Evolutionary conservation across 2,888 invertebrate species (phyloP).

Genomic region (Coelinius sp.): DNA sequence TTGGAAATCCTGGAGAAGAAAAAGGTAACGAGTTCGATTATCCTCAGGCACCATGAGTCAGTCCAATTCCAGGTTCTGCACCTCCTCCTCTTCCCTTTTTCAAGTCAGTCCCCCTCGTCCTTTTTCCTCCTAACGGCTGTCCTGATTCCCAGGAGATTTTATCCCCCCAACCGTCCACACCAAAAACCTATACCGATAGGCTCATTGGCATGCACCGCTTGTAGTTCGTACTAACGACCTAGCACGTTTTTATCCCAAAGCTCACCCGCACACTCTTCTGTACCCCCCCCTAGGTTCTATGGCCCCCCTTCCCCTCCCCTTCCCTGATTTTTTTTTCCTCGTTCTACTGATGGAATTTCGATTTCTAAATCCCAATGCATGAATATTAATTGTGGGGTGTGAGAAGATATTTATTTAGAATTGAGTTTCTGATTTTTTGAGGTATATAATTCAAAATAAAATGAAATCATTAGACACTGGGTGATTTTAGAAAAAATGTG

Average conservation of each 20-base stretch:
- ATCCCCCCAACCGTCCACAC: slow-evolving; percentile 44
- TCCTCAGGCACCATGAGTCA: slow-evolving; percentile 65
- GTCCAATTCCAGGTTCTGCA: slow-evolving; percentile 47
- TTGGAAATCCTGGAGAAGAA: slow-evolving; percentile 60
- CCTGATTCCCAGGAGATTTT: slow-evolving; percentile 68
- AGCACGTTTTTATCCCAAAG: slow-evolving; percentile 48
- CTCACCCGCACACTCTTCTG: slow-evolving; percentile 38
- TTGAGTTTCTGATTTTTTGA: too few relatives aligned
- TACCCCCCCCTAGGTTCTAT: background rate
- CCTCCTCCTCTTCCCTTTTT: slow-evolving; percentile 8
- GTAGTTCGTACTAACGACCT: slow-evolving; percentile 63
- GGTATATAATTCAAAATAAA: too few relatives aligned
- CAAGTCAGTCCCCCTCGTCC: slow-evolving; percentile 39
- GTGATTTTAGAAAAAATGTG: too few relatives aligned
- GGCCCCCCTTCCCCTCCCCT: slow-evolving; percentile 31
- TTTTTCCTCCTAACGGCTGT: slow-evolving; percentile 61
- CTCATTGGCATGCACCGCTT: slow-evolving; percentile 70
- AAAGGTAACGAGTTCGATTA: slow-evolving; percentile 70
- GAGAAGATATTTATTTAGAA: too few relatives aligned
- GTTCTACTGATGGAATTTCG: slow-evolving; percentile 6
- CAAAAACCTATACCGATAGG: slow-evolving; percentile 40
- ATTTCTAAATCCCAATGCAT: slow-evolving; percentile 13
- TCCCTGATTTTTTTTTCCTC: too few relatives aligned
- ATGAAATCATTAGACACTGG: too few relatives aligned
- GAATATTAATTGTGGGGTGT: too few relatives aligned